Evolutionary conservation across 2,113 vertebrate species (phyloP).

Genomic region (Channa argus): DNA sequence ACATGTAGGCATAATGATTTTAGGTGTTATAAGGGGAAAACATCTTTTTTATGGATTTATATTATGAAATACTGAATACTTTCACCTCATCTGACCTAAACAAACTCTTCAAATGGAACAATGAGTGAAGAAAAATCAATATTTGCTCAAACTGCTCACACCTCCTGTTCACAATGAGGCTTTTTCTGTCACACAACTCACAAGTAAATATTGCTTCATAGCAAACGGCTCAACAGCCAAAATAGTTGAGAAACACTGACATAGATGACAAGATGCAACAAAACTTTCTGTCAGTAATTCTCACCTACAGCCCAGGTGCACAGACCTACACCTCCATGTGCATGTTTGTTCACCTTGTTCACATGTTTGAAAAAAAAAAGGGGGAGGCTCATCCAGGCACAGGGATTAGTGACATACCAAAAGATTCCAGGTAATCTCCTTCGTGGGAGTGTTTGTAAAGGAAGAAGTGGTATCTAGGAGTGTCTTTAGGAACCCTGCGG

Average conservation of each 20-base stretch:
- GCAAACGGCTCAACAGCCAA: background rate
- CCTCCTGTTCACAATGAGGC: background rate
- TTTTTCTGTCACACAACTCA: slow-evolving; percentile 5
- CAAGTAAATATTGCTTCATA: background rate
- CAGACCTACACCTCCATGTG: background rate
- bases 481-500: slow-evolving; percentile 90
- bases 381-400: background rate
- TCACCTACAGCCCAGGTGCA: background rate
- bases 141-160: slow-evolving; percentile 12
- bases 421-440: slow-evolving; percentile 93
- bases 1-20: too few relatives aligned
- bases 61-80: background rate
- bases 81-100: background rate
- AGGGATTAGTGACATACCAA: slow-evolving; percentile 84
- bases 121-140: slow-evolving; percentile 9
- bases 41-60: too few relatives aligned
- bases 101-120: slow-evolving; percentile 6
- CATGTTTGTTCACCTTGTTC: background rate
- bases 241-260: background rate
- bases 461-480: slow-evolving; percentile 97
- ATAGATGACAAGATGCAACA: background rate
- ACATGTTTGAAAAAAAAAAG: background rate
- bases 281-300: background rate
- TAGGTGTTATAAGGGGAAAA: too few relatives aligned
- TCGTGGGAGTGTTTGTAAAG: slow-evolving; percentile 96